Evolutionary conservation across 1,140 invertebrate genomes (phyloP).

Genomic region (Drosophila rufa): DNA sequence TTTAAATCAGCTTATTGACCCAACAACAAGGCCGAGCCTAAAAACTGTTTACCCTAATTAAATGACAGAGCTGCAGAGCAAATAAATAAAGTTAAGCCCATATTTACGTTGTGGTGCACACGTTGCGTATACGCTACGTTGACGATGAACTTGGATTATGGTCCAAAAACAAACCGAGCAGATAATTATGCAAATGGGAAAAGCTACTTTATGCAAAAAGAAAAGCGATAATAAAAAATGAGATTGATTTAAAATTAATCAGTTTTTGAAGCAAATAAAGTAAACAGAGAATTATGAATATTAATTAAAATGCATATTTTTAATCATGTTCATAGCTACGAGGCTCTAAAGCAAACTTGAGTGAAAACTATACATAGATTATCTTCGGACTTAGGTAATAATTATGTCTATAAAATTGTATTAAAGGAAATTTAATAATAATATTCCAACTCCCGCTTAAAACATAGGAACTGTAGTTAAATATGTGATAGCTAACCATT

Average conservation of each 20-base stretch:
- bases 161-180: constrained; percentile 4
- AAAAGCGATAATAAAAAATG: neutral
- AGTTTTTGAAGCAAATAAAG: neutral
- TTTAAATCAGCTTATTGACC: constrained; percentile 52
- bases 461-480: neutral
- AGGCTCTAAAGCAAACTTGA: no score
- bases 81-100: constrained; percentile 34
- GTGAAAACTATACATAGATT: no score
- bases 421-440: no score
- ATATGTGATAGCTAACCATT: neutral
- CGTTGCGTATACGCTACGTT: constrained; percentile 53
- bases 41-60: constrained; percentile 63
- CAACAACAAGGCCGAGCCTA: constrained; percentile 16
- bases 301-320: no score
- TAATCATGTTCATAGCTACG: no score
- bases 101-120: constrained; percentile 39
- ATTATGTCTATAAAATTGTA: no score
- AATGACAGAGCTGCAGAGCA: constrained; percentile 34
- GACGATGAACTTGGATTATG: constrained; percentile 32
- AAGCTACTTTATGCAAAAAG: neutral
- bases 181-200: constrained; percentile 35
- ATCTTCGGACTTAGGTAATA: no score
- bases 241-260: constrained; percentile 2
- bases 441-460: no score
- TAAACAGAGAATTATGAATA: neutral